Conservation (phyloP, 1,140 invertebrate species). For the Bombus superbus region DNA sequence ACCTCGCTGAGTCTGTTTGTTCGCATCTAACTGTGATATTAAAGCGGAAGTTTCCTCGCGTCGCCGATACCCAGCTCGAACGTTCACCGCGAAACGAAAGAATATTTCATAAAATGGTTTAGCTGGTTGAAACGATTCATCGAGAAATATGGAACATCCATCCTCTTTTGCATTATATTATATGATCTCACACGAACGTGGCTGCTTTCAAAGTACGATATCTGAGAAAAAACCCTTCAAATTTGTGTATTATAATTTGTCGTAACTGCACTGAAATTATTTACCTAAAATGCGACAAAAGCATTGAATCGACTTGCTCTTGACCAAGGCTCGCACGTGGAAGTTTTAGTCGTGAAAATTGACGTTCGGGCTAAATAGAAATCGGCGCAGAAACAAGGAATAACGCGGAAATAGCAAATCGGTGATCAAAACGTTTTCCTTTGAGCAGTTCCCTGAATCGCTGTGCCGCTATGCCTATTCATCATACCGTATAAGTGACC, state of each 20-base stretch:
- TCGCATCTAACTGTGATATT: constrained; percentile 8
- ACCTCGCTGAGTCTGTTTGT: neutral
- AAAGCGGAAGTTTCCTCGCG: neutral
- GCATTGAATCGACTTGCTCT: no score
- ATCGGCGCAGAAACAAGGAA: neutral
- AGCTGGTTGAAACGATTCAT: neutral
- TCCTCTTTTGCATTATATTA: neutral
- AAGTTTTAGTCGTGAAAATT: neutral
- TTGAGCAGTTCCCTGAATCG: neutral
- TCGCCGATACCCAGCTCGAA: neutral
- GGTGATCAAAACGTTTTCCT: constrained; percentile 6
- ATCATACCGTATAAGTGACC: neutral
- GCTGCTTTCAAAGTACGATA: neutral
- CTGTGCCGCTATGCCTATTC: constrained; percentile 7
- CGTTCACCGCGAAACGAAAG: no score
- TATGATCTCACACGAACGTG: neutral
- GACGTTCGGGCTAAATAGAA: neutral
- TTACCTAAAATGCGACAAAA: neutral
- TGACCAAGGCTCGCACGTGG: neutral
- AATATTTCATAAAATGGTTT: neutral
- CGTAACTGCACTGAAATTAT: neutral
- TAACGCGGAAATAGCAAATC: neutral
- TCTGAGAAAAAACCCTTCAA: neutral
- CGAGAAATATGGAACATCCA: neutral
- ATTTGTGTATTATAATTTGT: no score